Evolutionary conservation across 2,888 invertebrate genomes (phyloP).

Genomic region (Gisinianus flammeolus): DNA sequence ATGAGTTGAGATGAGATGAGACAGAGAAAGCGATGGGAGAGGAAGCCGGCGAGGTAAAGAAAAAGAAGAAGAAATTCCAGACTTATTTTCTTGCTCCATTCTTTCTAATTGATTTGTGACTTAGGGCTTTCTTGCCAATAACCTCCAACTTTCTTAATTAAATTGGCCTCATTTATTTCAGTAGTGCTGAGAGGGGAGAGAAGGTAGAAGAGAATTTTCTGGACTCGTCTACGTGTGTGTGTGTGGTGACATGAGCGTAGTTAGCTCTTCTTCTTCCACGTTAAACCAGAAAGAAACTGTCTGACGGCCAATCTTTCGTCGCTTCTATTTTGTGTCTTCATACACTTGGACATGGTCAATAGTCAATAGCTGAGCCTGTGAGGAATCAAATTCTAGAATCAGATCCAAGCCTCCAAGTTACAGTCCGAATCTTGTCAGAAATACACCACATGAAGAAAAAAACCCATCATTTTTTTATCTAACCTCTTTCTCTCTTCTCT

Average conservation of each 20-base stretch:
- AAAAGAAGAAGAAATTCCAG: constrained; percentile 13
- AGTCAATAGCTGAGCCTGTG: not conserved
- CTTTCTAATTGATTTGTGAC: constrained; percentile 54
- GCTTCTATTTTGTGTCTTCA: not conserved
- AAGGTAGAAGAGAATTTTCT: not conserved
- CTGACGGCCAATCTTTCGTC: constrained; percentile 6
- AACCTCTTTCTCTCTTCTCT: no score
- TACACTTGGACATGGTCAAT: not conserved
- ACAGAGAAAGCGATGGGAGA: not conserved
- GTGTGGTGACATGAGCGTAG: not conserved
- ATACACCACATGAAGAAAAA: no score
- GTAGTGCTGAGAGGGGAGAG: constrained; percentile 15
- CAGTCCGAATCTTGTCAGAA: no score
- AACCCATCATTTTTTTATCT: no score
- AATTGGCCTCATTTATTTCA: constrained; percentile 55
- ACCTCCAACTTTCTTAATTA: constrained; percentile 54
- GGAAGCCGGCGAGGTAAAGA: not conserved
- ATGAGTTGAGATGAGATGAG: not conserved
- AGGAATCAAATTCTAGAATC: no score
- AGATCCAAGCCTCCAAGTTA: no score
- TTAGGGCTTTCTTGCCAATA: constrained; percentile 51
- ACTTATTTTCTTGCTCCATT: constrained; percentile 22
- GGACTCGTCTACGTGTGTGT: not conserved
- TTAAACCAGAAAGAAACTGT: not conserved
- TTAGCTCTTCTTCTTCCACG: not conserved